phyloP scores from a whole-genome alignment of 2,113 vertebrate species.

The Genyomyrus donnyi region DNA sequence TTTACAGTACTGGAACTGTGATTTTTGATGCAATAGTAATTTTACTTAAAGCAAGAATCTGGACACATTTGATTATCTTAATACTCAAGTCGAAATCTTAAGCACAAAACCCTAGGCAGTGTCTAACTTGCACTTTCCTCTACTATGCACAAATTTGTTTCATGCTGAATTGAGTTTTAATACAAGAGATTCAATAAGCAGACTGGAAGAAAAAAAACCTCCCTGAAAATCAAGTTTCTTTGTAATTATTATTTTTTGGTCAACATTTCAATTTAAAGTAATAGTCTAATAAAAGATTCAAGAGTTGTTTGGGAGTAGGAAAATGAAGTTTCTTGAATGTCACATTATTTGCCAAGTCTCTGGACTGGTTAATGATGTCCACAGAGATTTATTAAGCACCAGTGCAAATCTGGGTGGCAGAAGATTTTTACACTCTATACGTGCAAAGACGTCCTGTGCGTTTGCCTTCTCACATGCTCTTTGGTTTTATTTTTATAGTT shows the following conservation, averaged over 20 bases:
- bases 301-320: neutral
- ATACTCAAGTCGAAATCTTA: neutral
- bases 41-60: constrained; percentile 26
- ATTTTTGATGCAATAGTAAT: constrained; percentile 24
- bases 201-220: neutral
- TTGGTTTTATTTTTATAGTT: neutral
- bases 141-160: neutral
- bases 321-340: neutral
- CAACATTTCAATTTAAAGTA: neutral
- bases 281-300: neutral
- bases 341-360: neutral
- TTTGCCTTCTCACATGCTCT: neutral
- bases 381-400: neutral
- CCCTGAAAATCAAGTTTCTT: neutral
- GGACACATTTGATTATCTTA: neutral
- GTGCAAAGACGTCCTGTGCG: neutral
- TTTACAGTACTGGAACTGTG: neutral
- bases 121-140: neutral
- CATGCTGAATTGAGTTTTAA: neutral
- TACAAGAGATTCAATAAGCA: neutral
- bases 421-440: too few relatives aligned
- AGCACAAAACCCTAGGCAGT: neutral
- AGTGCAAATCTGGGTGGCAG: neutral
- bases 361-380: neutral
- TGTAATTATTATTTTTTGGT: neutral